A percentile compares a stretch with the other conserved stretches of the same genome.
These are phyloP conservation scores for Lytechinus pictus DNA, from an alignment of 35 echinoderm and acorn worm genomes.

Conservation along the genomic window DNA sequence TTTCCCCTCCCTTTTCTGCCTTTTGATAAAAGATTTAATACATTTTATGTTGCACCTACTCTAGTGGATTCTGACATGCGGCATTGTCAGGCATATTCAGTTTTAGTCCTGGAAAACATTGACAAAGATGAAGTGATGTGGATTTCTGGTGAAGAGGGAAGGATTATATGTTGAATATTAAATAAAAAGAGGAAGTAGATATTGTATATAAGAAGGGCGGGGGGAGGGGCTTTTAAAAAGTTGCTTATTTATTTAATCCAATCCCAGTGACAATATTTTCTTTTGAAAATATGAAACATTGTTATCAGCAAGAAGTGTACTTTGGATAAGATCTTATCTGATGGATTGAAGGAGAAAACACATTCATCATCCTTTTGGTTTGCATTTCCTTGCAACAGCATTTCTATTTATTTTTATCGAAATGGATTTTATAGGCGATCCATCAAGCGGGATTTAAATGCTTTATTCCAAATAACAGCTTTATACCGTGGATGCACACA, in stretches of 20 bases:
- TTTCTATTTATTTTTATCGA: background rate
- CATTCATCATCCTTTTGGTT: slow-evolving; percentile 2
- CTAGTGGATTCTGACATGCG: background rate
- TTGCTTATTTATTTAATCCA: background rate
- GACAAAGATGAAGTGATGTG: background rate
- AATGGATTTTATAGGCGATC: slow-evolving; percentile 12
- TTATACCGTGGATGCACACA: background rate
- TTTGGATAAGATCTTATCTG: background rate
- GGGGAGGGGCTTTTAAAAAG: background rate
- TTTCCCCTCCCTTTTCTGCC: background rate
- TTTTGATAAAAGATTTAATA: background rate
- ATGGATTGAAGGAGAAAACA: background rate
- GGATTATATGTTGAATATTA: background rate
- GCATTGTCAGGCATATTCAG: background rate
- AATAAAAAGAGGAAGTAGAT: background rate
- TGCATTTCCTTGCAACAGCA: background rate
- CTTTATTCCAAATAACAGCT: background rate
- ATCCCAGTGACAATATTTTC: background rate
- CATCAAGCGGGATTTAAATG: slow-evolving; percentile 18
- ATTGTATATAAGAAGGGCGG: background rate
- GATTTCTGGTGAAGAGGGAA: too few relatives aligned
- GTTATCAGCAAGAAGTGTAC: background rate
- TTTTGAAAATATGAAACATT: background rate
- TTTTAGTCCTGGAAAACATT: background rate
- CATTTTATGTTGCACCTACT: background rate